These are phyloP conservation scores for Clistopyga incitator DNA, from an alignment of 2,888 invertebrate species.

Conservation along the genomic window DNA sequence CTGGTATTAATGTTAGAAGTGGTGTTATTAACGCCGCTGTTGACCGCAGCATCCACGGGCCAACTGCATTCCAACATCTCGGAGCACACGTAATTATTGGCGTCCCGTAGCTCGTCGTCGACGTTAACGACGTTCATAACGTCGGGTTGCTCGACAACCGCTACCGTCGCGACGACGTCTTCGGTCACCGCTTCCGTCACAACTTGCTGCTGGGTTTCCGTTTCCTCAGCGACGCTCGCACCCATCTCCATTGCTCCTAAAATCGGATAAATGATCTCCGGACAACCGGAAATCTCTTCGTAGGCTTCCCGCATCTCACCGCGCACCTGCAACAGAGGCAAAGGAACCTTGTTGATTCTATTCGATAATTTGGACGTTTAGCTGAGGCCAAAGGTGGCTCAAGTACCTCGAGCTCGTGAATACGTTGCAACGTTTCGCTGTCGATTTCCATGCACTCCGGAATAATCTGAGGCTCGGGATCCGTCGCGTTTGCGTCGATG, in stretches of 20 bases:
- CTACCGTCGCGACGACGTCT: constrained; percentile 20
- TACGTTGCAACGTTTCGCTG: constrained; percentile 82
- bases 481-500: constrained; percentile 70
- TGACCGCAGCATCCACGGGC: constrained; percentile 78
- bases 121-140: constrained; percentile 83
- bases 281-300: constrained; percentile 82
- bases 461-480: constrained; percentile 77
- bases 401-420: constrained; percentile 81
- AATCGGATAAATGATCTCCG: constrained; percentile 82
- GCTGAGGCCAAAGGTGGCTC: not conserved
- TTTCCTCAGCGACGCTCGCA: constrained; percentile 75
- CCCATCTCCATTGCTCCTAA: constrained; percentile 82
- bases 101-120: constrained; percentile 89
- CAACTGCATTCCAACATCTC: constrained; percentile 83
- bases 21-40: constrained; percentile 79
- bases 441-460: constrained; percentile 83
- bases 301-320: constrained; percentile 83
- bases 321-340: constrained; percentile 74
- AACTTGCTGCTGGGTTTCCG: constrained; percentile 70
- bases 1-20: constrained; percentile 67
- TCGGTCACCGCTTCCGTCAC: constrained; percentile 66
- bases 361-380: constrained; percentile 2
- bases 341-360: constrained; percentile 31
- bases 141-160: constrained; percentile 70
- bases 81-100: constrained; percentile 90